A percentile compares a stretch with the other conserved stretches of the same genome.
These are phyloP conservation scores for Diaprepes abbreviatus DNA, from an alignment of 2,888 invertebrate genomes.

Conservation along the genomic window DNA sequence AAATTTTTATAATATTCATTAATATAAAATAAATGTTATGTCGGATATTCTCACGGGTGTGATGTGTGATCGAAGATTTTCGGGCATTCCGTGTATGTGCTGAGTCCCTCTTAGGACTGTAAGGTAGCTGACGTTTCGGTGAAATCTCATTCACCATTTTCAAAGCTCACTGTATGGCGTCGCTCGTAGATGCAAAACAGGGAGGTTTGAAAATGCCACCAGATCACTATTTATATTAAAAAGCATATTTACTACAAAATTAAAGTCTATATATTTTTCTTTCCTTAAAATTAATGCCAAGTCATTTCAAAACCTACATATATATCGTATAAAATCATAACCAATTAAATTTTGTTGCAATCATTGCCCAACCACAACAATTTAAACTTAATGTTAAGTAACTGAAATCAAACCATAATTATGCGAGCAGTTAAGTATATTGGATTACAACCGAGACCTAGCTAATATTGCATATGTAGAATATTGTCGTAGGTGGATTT, in stretches of 20 bases:
- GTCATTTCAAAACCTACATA: conserved; percentile 4
- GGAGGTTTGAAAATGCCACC: too few species aligned
- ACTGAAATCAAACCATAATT: neutral
- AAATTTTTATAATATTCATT: too few species aligned
- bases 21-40: too few species aligned
- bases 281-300: neutral
- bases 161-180: too few species aligned
- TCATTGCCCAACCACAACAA: conserved; percentile 2
- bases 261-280: neutral
- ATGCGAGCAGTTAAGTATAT: neutral
- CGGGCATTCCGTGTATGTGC: too few species aligned
- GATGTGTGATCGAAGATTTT: too few species aligned
- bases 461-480: neutral
- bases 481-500: neutral
- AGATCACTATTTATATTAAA: too few species aligned
- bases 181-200: too few species aligned
- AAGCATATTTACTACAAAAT: neutral
- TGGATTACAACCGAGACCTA: neutral
- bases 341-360: conserved; percentile 2
- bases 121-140: too few species aligned
- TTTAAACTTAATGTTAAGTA: neutral
- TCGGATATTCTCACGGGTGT: too few species aligned
- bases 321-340: neutral
- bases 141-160: too few species aligned
- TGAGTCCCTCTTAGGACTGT: too few species aligned